Evolutionary conservation across 2,888 invertebrate species (phyloP).

Genomic region (Campoplex nolae): DNA sequence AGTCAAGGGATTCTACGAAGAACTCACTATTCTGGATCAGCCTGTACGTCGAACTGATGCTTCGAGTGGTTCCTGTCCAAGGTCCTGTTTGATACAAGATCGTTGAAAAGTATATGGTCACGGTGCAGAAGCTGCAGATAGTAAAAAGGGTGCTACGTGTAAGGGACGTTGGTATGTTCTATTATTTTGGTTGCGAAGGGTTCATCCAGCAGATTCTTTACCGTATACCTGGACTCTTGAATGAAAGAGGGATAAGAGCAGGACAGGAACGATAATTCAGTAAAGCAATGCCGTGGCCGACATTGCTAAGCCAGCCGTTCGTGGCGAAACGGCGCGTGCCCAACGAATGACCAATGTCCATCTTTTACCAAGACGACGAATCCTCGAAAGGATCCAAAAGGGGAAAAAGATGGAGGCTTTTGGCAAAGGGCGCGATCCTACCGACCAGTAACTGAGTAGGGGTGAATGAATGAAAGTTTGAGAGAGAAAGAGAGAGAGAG

Average conservation of each 20-base stretch:
- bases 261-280: slow-evolving; percentile 76
- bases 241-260: slow-evolving; percentile 49
- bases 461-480: slow-evolving; percentile 45
- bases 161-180: slow-evolving; percentile 46
- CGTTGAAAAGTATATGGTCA: slow-evolving; percentile 77
- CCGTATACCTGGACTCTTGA: slow-evolving; percentile 54
- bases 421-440: slow-evolving; percentile 77
- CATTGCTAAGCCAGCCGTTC: slow-evolving; percentile 68
- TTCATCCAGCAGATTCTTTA: slow-evolving; percentile 19
- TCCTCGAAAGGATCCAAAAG: slow-evolving; percentile 56
- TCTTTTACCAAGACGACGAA: slow-evolving; percentile 55
- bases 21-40: slow-evolving; percentile 29
- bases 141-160: slow-evolving; percentile 32
- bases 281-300: slow-evolving; percentile 71
- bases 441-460: slow-evolving; percentile 66
- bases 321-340: slow-evolving; percentile 74
- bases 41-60: slow-evolving; percentile 26
- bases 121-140: slow-evolving; percentile 28
- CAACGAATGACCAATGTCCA: slow-evolving; percentile 63
- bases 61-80: slow-evolving; percentile 71
- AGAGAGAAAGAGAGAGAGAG: not conserved
- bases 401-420: slow-evolving; percentile 3
- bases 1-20: not conserved
- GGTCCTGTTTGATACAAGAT: slow-evolving; percentile 72
- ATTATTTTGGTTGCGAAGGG: slow-evolving; percentile 61